phyloP scores from a whole-genome alignment of 30 jellyfish, hydroid and myxozoan species.

The Rhopilema esculentum region DNA sequence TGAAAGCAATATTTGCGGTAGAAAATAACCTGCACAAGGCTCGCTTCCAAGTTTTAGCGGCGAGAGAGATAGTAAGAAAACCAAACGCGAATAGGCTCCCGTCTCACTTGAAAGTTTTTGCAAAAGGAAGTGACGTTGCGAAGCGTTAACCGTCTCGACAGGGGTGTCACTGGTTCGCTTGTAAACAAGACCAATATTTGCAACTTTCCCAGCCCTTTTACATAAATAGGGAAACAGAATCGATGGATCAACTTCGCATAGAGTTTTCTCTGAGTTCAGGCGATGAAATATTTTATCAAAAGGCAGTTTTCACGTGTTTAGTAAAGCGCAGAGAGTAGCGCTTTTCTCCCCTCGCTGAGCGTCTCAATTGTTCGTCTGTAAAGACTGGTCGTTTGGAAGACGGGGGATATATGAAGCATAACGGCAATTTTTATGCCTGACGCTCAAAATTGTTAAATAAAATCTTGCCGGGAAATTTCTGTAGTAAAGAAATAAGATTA shows the following conservation, averaged over 20 bases:
- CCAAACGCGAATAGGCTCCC: background rate
- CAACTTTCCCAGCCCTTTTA: background rate
- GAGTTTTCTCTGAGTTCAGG: background rate
- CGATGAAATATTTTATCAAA: background rate
- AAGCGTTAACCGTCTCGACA: slow-evolving; percentile 19
- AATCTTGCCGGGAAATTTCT: background rate
- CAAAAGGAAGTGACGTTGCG: slow-evolving; percentile 68
- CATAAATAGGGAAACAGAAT: background rate
- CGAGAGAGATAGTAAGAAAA: background rate
- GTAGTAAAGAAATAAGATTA: background rate
- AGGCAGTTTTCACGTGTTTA: background rate
- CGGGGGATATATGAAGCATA: slow-evolving; percentile 37
- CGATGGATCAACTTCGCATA: background rate
- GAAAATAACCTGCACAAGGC: background rate
- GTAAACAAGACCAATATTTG: background rate
- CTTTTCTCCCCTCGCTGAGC: slow-evolving; percentile 29
- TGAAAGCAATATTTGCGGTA: background rate
- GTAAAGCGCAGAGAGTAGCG: slow-evolving; percentile 22
- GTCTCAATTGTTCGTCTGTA: slow-evolving; percentile 56
- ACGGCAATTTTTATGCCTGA: slow-evolving; percentile 21
- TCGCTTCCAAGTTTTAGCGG: background rate
- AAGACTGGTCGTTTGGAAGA: slow-evolving; percentile 28
- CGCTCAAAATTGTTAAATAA: background rate
- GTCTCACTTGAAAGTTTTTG: background rate
- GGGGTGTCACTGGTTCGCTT: slow-evolving; percentile 30